Base-by-base conservation (phyloP, 1,140 invertebrate species). In the Metopolophium dirhodum region DNA sequence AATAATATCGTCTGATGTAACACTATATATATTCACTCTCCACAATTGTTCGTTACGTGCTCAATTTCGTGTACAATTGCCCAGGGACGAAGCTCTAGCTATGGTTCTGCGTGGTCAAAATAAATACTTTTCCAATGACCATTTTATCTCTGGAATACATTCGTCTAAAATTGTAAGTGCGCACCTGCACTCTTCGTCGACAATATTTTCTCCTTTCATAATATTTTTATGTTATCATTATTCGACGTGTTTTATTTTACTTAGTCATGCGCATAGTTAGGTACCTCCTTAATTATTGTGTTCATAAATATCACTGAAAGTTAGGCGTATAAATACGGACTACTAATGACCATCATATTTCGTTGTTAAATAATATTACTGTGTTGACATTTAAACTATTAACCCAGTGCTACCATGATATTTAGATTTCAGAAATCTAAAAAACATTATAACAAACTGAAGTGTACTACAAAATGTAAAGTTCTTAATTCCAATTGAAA, bases 31-130 rank as follows among this genome's bases (percentile, higher is more conserved):
- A 77, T 77, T 30, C 30, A 6, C 61, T 77, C 6, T 0, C 61
- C 30, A n/a, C 61, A 77, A 77, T 77, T 77, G 61, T 77, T 77
- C 61, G 30, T 77, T 77, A 77, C 61, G 61, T 77, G 61, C 61
- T 77, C 30, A 77, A 77, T 77, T 77, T 77, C 14, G 14, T 18
- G 61, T 77, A 35, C 61, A 77, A 77, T 77, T 35, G 61, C 4
- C 61, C 61, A n/a, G 61, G n/a, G 61, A 77, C 61, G 30, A n/a
- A 14, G 14, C 30, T 77, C 4, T 18, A 1, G 61, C n/a, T n/a
- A 37, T 37, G 14, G 61, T 77, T 77, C 30, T 35, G 61, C 14
- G 61, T 18, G n/a, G 30, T 77, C n/a, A 3, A 77, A 77, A 77
- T 77, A 77, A n/a, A 77, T 77, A 35, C 30, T 77, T 77, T 77